Conservation (phyloP, 2,113 vertebrate genomes). For the Neomonachus schauinslandi region DNA sequence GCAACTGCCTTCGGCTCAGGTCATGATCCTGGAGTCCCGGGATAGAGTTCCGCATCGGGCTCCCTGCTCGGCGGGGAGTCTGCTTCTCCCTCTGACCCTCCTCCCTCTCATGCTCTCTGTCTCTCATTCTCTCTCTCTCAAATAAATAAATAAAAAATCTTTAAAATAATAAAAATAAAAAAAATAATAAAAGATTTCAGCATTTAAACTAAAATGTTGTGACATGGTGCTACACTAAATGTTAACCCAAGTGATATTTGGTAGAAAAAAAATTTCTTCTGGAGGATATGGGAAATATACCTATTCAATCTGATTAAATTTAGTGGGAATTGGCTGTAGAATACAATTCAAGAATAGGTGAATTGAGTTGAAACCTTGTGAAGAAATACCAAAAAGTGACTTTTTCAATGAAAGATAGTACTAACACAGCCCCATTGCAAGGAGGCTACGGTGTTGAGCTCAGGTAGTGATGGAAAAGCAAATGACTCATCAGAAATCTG, state of each 20-base stretch:
- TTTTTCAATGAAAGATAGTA: neutral
- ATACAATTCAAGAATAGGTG: neutral
- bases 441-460: neutral
- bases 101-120: too few relatives aligned
- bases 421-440: neutral
- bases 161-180: too few relatives aligned
- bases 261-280: neutral
- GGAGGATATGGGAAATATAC: neutral
- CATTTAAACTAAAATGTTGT: neutral
- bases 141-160: too few relatives aligned
- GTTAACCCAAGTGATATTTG: neutral
- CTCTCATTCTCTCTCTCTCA: too few relatives aligned
- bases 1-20: too few relatives aligned
- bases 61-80: too few relatives aligned
- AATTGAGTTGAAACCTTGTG: neutral
- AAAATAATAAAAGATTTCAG: slow-evolving; percentile 34
- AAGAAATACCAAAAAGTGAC: neutral
- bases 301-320: slow-evolving; percentile 25
- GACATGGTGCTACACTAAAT: neutral
- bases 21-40: too few relatives aligned
- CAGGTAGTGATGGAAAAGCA: neutral
- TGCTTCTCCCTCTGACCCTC: too few relatives aligned
- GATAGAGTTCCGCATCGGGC: too few relatives aligned
- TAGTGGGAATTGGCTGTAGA: neutral
- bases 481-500: neutral